Percentiles rank a stretch among this genome's conserved stretches.
Conservation (phyloP, 2,888 invertebrate genomes). For the Agrochola lychnidis region DNA sequence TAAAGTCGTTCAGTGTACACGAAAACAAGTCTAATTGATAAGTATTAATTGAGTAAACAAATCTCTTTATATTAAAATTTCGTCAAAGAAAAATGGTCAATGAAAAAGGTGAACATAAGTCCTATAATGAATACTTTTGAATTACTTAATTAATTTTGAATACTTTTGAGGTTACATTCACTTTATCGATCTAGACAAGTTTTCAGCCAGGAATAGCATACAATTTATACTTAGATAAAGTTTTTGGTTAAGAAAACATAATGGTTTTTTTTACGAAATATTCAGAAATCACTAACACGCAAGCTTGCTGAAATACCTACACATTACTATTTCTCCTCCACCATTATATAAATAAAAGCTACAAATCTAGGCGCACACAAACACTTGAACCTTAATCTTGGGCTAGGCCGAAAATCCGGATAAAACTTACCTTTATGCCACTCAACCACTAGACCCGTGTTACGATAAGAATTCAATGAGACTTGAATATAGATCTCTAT, state of each 20-base stretch:
- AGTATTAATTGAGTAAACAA: background rate
- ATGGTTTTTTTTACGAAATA: background rate
- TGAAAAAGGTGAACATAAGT: background rate
- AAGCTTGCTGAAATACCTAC: constrained; percentile 10
- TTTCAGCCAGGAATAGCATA: background rate
- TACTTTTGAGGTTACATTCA: background rate
- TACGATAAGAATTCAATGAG: constrained; percentile 46
- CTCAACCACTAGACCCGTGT: constrained; percentile 36
- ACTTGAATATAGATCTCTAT: background rate
- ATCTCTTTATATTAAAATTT: background rate
- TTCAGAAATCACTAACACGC: constrained; percentile 5
- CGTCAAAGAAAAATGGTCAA: background rate
- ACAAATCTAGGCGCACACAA: constrained; percentile 35
- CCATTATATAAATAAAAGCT: constrained; percentile 41
- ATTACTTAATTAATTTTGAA: background rate
- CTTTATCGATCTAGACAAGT: background rate
- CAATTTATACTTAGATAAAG: no score
- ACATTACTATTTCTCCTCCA: background rate
- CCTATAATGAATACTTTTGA: background rate
- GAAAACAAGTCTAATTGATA: no score
- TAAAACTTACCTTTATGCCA: constrained; percentile 49
- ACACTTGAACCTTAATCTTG: constrained; percentile 47
- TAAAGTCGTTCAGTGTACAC: no score
- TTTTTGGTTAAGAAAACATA: background rate
- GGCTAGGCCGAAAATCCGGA: constrained; percentile 39